phyloP scores from a whole-genome alignment of 2,113 vertebrate genomes.

The Epinephelus lanceolatus region DNA sequence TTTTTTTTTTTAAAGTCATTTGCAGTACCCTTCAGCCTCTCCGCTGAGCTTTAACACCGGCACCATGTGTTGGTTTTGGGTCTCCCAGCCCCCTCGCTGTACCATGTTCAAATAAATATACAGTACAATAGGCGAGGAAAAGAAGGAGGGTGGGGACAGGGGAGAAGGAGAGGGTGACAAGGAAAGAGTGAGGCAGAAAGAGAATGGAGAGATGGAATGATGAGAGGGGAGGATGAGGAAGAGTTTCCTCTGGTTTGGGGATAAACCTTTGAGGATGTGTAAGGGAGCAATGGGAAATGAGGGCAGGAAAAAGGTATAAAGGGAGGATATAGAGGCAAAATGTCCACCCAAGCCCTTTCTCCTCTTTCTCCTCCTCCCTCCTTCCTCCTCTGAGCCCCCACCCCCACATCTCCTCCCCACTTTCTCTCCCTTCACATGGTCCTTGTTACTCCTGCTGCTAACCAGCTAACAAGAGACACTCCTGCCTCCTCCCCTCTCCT shows the following conservation, averaged over 20 bases:
- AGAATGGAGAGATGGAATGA: background rate
- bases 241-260: constrained; percentile 40
- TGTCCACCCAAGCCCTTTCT: constrained; percentile 8
- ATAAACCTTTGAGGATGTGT: constrained; percentile 20
- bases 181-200: constrained; percentile 41
- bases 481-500: constrained; percentile 40
- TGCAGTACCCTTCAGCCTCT: constrained; percentile 50
- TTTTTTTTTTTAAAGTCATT: background rate
- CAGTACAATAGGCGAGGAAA: constrained; percentile 31
- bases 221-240: constrained; percentile 13
- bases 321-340: constrained; percentile 64
- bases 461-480: constrained; percentile 74
- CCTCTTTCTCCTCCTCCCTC: constrained; percentile 5
- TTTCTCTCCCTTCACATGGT: constrained; percentile 77
- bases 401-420: constrained; percentile 34
- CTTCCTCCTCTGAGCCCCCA: background rate
- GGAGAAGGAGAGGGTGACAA: constrained; percentile 25
- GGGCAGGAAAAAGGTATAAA: constrained; percentile 10
- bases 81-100: constrained; percentile 53
- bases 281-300: background rate
- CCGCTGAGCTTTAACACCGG: constrained; percentile 50
- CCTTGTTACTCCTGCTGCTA: constrained; percentile 72
- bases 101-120: constrained; percentile 78
- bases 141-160: constrained; percentile 8
- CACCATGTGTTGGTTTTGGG: constrained; percentile 76